These are phyloP conservation scores for Coenonympha arcania DNA, from an alignment of 2,888 invertebrate genomes.

Conservation along the genomic window DNA sequence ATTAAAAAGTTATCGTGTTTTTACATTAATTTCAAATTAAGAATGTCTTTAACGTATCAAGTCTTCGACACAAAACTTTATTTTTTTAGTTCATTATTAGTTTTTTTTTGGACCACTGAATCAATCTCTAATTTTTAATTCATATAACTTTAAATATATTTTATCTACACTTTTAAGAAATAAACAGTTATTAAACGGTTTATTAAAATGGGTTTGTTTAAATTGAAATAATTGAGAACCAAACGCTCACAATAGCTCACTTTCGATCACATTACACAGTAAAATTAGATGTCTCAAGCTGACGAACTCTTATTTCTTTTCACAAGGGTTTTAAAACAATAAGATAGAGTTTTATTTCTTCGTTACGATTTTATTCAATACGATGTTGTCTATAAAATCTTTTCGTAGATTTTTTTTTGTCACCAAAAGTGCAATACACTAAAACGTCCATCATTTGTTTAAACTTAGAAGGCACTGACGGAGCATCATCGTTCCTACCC, in stretches of 20 bases:
- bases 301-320: background rate
- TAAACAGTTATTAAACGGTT: background rate
- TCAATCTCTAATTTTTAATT: background rate
- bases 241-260: conserved; percentile 3
- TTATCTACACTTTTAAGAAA: no score
- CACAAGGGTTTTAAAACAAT: background rate
- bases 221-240: conserved; percentile 12
- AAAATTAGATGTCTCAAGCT: background rate
- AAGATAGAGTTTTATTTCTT: background rate
- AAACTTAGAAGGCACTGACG: conserved; percentile 64
- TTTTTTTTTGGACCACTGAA: background rate
- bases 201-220: background rate
- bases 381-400: conserved; percentile 21
- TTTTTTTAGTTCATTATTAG: background rate
- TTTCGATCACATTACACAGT: conserved; percentile 13
- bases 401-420: background rate
- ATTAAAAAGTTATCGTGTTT: conserved; percentile 3
- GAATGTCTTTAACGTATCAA: background rate
- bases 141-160: background rate
- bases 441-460: conserved; percentile 60
- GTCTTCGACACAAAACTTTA: background rate
- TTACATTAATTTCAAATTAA: background rate
- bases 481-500: conserved; percentile 44
- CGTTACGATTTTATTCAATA: background rate
- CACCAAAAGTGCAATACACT: conserved; percentile 7